Conservation (phyloP, 1,140 invertebrate species). For the Listronotus bonariensis region DNA sequence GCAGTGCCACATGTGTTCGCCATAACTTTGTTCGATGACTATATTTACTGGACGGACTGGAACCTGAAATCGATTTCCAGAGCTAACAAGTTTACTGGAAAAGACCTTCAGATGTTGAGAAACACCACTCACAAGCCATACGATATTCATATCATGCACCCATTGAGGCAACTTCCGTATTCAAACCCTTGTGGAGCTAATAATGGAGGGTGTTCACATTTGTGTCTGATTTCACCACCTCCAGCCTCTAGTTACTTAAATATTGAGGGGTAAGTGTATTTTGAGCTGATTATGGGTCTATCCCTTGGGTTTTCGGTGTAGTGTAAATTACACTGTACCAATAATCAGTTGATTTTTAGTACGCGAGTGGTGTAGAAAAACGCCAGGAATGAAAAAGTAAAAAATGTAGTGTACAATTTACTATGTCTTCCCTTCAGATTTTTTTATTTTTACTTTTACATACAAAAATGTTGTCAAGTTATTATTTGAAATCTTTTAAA, state of each 20-base stretch:
- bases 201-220: slow-evolving; percentile 97
- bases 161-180: slow-evolving; percentile 80
- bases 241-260: slow-evolving; percentile 74
- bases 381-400: too few species aligned
- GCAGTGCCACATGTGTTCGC: slow-evolving; percentile 94
- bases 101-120: slow-evolving; percentile 74
- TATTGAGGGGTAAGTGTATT: slow-evolving; percentile 63
- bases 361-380: too few species aligned
- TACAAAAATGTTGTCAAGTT: too few species aligned
- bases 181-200: slow-evolving; percentile 89
- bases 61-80: slow-evolving; percentile 86
- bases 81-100: slow-evolving; percentile 88
- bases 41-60: slow-evolving; percentile 98
- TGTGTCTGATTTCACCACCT: slow-evolving; percentile 90
- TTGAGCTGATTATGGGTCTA: neutral
- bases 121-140: slow-evolving; percentile 96
- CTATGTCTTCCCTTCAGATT: too few species aligned
- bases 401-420: too few species aligned
- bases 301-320: too few species aligned
- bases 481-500: too few species aligned
- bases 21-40: slow-evolving; percentile 90
- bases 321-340: too few species aligned
- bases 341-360: too few species aligned
- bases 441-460: too few species aligned
- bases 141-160: slow-evolving; percentile 90